Base-by-base conservation (phyloP, 2,888 invertebrate species). In the Leptarthrus brevirostris region DNA sequence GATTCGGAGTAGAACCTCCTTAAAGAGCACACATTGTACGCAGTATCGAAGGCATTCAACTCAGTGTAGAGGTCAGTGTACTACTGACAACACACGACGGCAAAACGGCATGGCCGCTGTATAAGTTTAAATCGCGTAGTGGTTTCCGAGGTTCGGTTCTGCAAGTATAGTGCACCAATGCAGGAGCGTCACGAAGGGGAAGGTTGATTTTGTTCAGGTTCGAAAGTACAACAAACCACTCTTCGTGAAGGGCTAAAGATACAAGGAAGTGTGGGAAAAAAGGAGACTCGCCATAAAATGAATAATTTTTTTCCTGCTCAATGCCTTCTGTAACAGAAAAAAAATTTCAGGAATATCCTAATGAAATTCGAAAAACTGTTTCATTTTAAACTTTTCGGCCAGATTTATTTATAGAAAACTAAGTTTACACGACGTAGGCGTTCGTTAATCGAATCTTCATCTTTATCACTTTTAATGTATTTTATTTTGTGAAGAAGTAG, bases 21-120 rank as follows among this genome's bases (percentile, higher is more conserved):
- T 12, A 30, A 61, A 20, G n/a, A n/a, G 36, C 36, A 14, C 24
- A 22, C 58, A 61, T 40, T 61, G 36, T 40, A 44, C 44, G 20
- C 61, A 61, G 61, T 18, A 40, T 61, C 61, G 20, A n/a, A 61
- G 61, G 40, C 61, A 61, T 61, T 61, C 61, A 61, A 36, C 61
- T 40, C 56, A 40, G n/a, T 12, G 36, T 36, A 18, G 61, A 61
- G 61, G 61, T 61, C 61, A 61, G 36, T 61, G 61, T 61, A 61
- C 58, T 8, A 44, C 14, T 10, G 56, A 56, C 56, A 56, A 26
- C 16, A 24, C 26, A 56, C 36, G 61, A n/a, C 36, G 3, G 10
- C 8, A 40, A 40, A 40, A 6, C 30, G 4, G 8, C 56, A 56
- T 14, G n/a, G 26, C 26, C 2, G 16, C 14, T 14, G 34, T 34